These are phyloP conservation scores for Tenodera sinensis DNA, from an alignment of 2,888 invertebrate genomes.

Conservation along the genomic window DNA sequence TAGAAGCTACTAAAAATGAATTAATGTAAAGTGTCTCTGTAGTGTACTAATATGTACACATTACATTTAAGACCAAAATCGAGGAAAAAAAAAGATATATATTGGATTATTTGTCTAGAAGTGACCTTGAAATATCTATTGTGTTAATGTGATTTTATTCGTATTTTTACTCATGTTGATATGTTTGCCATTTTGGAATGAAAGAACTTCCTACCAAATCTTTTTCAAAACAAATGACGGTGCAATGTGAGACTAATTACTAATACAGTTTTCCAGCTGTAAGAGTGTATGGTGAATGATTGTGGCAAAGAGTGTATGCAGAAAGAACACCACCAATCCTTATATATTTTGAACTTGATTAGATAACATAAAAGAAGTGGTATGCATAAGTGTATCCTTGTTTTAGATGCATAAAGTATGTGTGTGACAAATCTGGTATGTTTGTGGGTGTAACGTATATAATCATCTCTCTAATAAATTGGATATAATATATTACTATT, in stretches of 20 bases:
- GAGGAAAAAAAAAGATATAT: background rate
- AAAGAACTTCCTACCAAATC: background rate
- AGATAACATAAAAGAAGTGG: background rate
- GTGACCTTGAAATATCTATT: slow-evolving; percentile 23
- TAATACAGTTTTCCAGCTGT: slow-evolving; percentile 2
- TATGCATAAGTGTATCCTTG: background rate
- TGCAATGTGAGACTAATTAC: slow-evolving; percentile 20
- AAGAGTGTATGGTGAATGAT: background rate
- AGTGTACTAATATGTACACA: background rate
- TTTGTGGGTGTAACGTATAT: background rate
- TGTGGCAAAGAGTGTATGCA: background rate
- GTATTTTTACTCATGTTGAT: slow-evolving; percentile 14
- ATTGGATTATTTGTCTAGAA: slow-evolving; percentile 15
- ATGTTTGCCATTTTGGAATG: slow-evolving; percentile 13
- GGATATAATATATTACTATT: slow-evolving; percentile 3
- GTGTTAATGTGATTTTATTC: slow-evolving; percentile 16
- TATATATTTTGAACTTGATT: slow-evolving; percentile 20
- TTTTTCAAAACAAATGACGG: slow-evolving; percentile 1
- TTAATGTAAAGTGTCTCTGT: background rate
- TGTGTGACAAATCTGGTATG: background rate
- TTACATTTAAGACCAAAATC: slow-evolving; percentile 1
- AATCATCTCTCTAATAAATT: slow-evolving; percentile 15
- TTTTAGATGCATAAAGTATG: background rate
- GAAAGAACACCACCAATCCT: background rate
- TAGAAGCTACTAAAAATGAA: background rate